Conservation (phyloP, 1,140 invertebrate species). For the Centruroides sculpturatus region DNA sequence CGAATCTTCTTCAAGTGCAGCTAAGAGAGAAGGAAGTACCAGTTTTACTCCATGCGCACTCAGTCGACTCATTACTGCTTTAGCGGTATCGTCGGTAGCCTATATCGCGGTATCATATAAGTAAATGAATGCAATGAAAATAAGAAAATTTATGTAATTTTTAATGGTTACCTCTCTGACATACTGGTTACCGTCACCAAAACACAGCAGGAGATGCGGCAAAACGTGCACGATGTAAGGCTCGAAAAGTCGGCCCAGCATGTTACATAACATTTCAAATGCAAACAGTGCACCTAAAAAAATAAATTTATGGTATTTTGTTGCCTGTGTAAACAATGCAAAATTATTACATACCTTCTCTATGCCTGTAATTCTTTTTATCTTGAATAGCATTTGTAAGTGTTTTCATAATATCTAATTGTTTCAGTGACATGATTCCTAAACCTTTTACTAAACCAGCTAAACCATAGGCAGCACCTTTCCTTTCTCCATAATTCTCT, state of each 20-base stretch:
- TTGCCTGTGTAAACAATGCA: too few relatives aligned
- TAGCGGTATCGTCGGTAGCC: constrained; percentile 86
- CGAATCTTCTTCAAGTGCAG: constrained; percentile 90
- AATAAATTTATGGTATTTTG: constrained; percentile 1
- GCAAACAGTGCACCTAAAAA: constrained; percentile 76
- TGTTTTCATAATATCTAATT: constrained; percentile 88
- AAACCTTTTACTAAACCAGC: constrained; percentile 72
- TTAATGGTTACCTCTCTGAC: constrained; percentile 32
- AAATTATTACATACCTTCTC: constrained; percentile 52
- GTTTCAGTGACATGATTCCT: constrained; percentile 87
- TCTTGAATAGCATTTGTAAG: constrained; percentile 89
- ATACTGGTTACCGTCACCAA: constrained; percentile 79
- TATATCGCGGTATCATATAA: constrained; percentile 27
- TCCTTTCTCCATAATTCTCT: constrained; percentile 91
- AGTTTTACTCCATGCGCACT: constrained; percentile 94
- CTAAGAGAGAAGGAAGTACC: constrained; percentile 73
- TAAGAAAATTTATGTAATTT: background rate
- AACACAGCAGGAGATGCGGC: constrained; percentile 85
- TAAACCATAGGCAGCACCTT: constrained; percentile 41
- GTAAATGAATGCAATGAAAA: constrained; percentile 21
- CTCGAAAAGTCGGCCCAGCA: constrained; percentile 90
- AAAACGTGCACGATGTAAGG: constrained; percentile 96
- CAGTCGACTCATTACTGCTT: constrained; percentile 91
- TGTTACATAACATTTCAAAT: constrained; percentile 91
- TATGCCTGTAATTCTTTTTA: constrained; percentile 83